Conservation (phyloP, 2,888 invertebrate species). For the Drosophila borborema region DNA sequence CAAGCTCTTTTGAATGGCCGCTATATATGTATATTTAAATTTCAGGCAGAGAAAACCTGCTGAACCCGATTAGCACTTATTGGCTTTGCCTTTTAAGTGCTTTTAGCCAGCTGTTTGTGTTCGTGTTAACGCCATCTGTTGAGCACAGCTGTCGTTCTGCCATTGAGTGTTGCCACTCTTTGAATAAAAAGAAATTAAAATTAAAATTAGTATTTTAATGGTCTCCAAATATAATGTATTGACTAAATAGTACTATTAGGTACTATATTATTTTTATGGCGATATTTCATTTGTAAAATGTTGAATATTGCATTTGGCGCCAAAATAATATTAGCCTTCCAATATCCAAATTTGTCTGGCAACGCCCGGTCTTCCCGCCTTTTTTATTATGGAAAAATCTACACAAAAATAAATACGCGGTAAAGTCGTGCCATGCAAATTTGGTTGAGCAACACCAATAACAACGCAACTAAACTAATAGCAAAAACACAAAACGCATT, state of each 20-base stretch:
- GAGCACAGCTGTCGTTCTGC: slow-evolving; percentile 35
- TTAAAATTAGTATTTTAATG: not conserved
- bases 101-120: slow-evolving; percentile 37
- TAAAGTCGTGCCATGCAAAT: slow-evolving; percentile 23
- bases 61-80: slow-evolving; percentile 4
- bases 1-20: not conserved
- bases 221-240: slow-evolving; percentile 1
- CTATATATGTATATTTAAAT: not conserved
- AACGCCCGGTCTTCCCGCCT: slow-evolving; percentile 48
- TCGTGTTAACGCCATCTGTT: slow-evolving; percentile 32
- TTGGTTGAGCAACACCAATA: slow-evolving; percentile 14
- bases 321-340: slow-evolving; percentile 40
- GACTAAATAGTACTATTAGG: slow-evolving; percentile 4
- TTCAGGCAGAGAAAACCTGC: not conserved
- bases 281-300: not conserved
- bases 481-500: slow-evolving; percentile 15
- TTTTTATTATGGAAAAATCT: slow-evolving; percentile 46
- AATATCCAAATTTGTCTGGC: slow-evolving; percentile 23
- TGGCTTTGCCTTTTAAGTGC: not conserved
- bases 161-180: slow-evolving; percentile 27
- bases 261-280: not conserved
- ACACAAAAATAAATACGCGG: slow-evolving; percentile 45
- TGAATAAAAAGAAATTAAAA: not conserved
- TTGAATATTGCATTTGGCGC: slow-evolving; percentile 37
- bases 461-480: slow-evolving; percentile 8